phyloP scores from a whole-genome alignment of 1,140 invertebrate genomes.

The Drosophila azteca region DNA sequence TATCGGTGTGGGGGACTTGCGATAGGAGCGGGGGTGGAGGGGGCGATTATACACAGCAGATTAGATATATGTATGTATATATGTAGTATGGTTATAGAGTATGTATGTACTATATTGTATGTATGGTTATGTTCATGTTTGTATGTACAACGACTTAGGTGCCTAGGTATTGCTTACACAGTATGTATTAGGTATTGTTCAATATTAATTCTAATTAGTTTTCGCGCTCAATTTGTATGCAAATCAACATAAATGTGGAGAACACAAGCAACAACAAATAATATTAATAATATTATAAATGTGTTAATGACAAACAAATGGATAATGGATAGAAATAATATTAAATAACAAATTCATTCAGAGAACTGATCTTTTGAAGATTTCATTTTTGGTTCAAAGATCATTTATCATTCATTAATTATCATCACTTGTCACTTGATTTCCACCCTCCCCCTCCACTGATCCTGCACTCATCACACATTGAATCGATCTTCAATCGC shows the following conservation, averaged over 20 bases:
- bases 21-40: not conserved
- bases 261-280: conserved; percentile 25
- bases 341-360: too few relatives aligned
- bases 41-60: conserved; percentile 27
- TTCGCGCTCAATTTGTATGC: conserved; percentile 53
- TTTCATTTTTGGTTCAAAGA: too few relatives aligned
- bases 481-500: too few relatives aligned
- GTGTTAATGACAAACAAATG: conserved; percentile 22
- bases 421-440: too few relatives aligned
- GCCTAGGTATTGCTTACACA: conserved; percentile 35
- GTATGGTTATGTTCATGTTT: not conserved
- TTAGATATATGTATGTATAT: not conserved
- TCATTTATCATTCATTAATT: too few relatives aligned
- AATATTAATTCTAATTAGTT: conserved; percentile 59
- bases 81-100: conserved; percentile 7
- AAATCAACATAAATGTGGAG: conserved; percentile 43
- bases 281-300: conserved; percentile 22
- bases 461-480: too few relatives aligned
- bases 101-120: conserved; percentile 1
- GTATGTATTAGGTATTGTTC: conserved; percentile 28
- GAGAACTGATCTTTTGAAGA: too few relatives aligned
- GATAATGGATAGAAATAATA: too few relatives aligned
- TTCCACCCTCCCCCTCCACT: too few relatives aligned
- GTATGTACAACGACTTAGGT: conserved; percentile 47
- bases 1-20: conserved; percentile 7